Base-by-base conservation (phyloP, 2,888 invertebrate species). In the Flexamia atlantica region DNA sequence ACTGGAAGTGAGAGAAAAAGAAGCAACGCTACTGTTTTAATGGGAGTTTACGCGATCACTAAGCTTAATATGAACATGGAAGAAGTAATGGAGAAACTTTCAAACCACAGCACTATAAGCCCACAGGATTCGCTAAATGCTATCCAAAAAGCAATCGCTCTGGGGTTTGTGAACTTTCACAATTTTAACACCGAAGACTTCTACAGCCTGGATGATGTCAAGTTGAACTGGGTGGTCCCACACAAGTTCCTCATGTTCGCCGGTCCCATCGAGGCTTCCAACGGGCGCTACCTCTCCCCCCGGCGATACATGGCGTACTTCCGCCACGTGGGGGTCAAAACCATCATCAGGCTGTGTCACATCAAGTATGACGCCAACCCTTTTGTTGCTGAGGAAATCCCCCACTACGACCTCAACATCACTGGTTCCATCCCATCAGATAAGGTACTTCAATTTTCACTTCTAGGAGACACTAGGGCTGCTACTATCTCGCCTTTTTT, bases 141-240 rank as follows among this genome's bases (percentile, higher is more conserved):
- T 93, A 88, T 93, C 93, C 64, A 92, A 94, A 4, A 93, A 94
- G 76, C 91, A 91, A 81, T 91, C 92, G 12, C 92, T 92, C 80
- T 70, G 0, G n/a, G n/a, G 23, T 40, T 70, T 20, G 12, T 70
- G 9, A 70, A 70, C 20, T 70, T 70, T 23, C 23, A 5, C 2
- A 40, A 7, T 12, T 70, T 70, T 40, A 70, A 70, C 30, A 14
- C 10, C 10, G 70, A 70, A 1, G 70, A 70, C 23, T 70, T 70
- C 40, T 32, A 36, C 10, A 70, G 30, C 12, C 17, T 85, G 25
- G 98, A 99, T 91, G 98, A 98, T 90, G 99, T 99, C 36, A 99
- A 99, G 89, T 93, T 99, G 83, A 99, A 99, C 92, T 99, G 99
- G 99, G 97, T 99, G 88, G 93, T 99, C 50, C 99, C 99, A 4